These are phyloP conservation scores for Eilema sororculum DNA, from an alignment of 2,888 invertebrate genomes.

Conservation along the genomic window DNA sequence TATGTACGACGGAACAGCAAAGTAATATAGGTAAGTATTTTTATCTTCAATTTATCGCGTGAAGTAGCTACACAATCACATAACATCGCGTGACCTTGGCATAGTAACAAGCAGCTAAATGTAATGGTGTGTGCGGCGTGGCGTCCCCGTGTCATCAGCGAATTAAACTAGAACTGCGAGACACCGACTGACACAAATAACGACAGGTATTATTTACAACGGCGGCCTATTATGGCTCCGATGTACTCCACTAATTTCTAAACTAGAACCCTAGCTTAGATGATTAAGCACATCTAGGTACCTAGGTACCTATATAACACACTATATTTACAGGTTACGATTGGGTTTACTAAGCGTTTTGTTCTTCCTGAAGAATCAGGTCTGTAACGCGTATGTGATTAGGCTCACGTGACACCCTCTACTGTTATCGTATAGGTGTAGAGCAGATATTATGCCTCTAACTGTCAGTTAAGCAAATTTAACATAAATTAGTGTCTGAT, in stretches of 20 bases:
- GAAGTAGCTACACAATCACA: conserved; percentile 66
- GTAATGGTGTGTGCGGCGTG: conserved; percentile 53
- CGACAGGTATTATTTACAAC: conserved; percentile 51
- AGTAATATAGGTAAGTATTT: conserved; percentile 46
- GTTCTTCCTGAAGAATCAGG: neutral
- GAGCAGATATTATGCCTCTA: neutral
- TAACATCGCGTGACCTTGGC: conserved; percentile 75
- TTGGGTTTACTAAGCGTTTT: neutral
- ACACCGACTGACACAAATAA: conserved; percentile 49
- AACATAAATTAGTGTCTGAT: conserved; percentile 22
- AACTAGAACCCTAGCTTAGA: conserved; percentile 12
- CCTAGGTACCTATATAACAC: no score
- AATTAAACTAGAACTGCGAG: conserved; percentile 45
- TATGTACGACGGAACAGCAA: conserved; percentile 39
- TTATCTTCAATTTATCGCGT: conserved; percentile 65
- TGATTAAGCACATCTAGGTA: conserved; percentile 18
- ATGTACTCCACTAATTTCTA: neutral
- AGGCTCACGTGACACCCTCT: neutral
- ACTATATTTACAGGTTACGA: no score
- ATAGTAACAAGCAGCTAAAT: conserved; percentile 65
- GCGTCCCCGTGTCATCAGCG: conserved; percentile 55
- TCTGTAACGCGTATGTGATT: neutral
- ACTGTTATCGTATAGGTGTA: neutral
- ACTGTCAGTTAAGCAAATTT: conserved; percentile 10
- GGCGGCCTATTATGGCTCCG: conserved; percentile 46